Conservation (phyloP, 2,888 invertebrate species). For the Cheilosia soror region DNA sequence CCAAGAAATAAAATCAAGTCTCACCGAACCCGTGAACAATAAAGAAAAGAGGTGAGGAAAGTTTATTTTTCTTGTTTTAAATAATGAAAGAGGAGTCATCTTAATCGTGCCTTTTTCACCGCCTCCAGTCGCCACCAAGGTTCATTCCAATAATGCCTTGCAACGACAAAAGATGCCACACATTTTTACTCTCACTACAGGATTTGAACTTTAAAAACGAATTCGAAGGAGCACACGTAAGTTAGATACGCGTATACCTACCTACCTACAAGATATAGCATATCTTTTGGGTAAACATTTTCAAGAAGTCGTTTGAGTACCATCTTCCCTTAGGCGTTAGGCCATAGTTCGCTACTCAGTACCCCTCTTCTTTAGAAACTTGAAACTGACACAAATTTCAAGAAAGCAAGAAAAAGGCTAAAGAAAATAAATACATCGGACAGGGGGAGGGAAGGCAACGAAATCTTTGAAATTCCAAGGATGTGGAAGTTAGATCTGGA, state of each 20-base stretch:
- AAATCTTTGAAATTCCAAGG: constrained; percentile 63
- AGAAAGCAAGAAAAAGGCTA: constrained; percentile 49
- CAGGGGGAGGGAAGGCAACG: constrained; percentile 29
- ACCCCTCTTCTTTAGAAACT: constrained; percentile 48
- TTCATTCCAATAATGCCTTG: constrained; percentile 30
- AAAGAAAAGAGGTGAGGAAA: constrained; percentile 42
- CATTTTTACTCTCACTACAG: constrained; percentile 34
- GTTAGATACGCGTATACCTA: not conserved
- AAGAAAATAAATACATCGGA: constrained; percentile 36
- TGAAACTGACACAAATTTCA: constrained; percentile 65
- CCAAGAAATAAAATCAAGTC: constrained; percentile 57
- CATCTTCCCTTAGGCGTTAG: constrained; percentile 35
- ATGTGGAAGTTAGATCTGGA: constrained; percentile 53
- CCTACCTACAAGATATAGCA: not conserved
- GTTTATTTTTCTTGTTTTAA: constrained; percentile 50
- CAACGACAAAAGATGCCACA: constrained; percentile 52
- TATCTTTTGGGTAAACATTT: constrained; percentile 54
- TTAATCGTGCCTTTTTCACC: constrained; percentile 38
- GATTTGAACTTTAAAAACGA: constrained; percentile 35
- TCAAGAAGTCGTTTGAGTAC: constrained; percentile 43
- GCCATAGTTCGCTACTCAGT: constrained; percentile 55
- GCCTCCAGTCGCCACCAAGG: constrained; percentile 14
- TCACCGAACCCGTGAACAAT: constrained; percentile 17
- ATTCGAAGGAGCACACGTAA: constrained; percentile 16
- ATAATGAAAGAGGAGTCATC: constrained; percentile 56